Evolutionary conservation across 1,140 invertebrate species (phyloP).

Genomic region (Hyles euphorbiae): DNA sequence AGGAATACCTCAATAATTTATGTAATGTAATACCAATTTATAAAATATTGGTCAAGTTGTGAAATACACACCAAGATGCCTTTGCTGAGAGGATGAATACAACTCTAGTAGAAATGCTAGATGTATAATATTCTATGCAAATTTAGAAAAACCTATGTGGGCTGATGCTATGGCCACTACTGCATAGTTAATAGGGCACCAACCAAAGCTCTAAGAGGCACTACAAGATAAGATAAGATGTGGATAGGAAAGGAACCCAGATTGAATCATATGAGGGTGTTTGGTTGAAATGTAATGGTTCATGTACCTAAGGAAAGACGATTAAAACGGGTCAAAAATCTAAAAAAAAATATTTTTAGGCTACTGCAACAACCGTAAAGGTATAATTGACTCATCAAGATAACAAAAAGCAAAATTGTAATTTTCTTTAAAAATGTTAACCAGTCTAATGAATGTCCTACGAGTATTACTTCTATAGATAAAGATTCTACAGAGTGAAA

Average conservation of each 20-base stretch:
- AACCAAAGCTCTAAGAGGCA: conserved; percentile 15
- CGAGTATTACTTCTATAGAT: not conserved
- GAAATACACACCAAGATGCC: conserved; percentile 16
- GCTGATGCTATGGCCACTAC: not conserved
- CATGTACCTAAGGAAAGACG: conserved; percentile 54
- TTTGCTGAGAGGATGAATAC: conserved; percentile 4
- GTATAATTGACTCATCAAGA: conserved; percentile 9
- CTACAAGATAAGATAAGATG: too few species aligned
- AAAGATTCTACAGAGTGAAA: conserved; percentile 23
- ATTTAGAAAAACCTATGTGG: too few species aligned
- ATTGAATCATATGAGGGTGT: conserved; percentile 32
- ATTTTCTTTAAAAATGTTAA: conserved; percentile 2
- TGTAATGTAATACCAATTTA: not conserved
- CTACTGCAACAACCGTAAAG: conserved; percentile 20
- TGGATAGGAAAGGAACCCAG: conserved; percentile 53
- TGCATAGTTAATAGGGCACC: conserved; percentile 24
- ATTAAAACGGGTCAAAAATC: conserved; percentile 55
- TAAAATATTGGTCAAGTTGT: conserved; percentile 12
- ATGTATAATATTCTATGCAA: conserved; percentile 10
- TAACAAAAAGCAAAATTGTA: too few species aligned
- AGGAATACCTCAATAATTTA: conserved; percentile 16
- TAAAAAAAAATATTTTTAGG: conserved; percentile 53
- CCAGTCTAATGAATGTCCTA: not conserved
- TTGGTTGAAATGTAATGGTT: conserved; percentile 56
- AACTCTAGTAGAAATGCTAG: conserved; percentile 12